These are phyloP conservation scores for Alouatta palliata DNA, from an alignment of 2,113 vertebrate genomes.

Conservation along the genomic window DNA sequence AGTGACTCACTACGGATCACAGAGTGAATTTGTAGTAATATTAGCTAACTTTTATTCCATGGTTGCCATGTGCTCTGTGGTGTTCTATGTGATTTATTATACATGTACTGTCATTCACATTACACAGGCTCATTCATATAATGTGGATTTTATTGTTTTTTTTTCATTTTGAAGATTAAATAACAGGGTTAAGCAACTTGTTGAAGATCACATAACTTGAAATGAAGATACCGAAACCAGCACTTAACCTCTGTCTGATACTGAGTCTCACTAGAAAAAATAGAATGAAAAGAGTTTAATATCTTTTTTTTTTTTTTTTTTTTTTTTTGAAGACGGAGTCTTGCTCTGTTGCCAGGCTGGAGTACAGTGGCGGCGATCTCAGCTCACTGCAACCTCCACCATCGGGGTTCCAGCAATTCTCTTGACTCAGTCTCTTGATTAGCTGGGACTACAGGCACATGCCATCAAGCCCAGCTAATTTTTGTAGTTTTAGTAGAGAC, in stretches of 20 bases:
- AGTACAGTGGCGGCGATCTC: too few species aligned
- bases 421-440: too few species aligned
- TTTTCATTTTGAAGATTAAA: not conserved
- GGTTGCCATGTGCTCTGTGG: not conserved
- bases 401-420: too few species aligned
- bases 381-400: too few species aligned
- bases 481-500: too few species aligned
- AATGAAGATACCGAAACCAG: not conserved
- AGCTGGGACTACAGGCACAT: too few species aligned
- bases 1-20: not conserved
- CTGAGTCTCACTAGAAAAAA: not conserved
- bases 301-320: too few species aligned
- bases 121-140: not conserved
- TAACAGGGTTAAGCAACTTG: not conserved
- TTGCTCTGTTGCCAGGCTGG: too few species aligned
- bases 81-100: not conserved
- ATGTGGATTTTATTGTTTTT: not conserved
- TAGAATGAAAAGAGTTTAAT: not conserved
- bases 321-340: too few species aligned
- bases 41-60: not conserved
- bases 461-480: too few species aligned
- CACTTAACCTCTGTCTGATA: not conserved
- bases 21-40: not conserved
- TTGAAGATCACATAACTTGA: not conserved
- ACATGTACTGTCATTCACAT: not conserved